A percentile compares a stretch with the other conserved stretches of the same genome.
phyloP scores from a whole-genome alignment of 2,797 vertebrate species.

The Squalus acanthias region DNA sequence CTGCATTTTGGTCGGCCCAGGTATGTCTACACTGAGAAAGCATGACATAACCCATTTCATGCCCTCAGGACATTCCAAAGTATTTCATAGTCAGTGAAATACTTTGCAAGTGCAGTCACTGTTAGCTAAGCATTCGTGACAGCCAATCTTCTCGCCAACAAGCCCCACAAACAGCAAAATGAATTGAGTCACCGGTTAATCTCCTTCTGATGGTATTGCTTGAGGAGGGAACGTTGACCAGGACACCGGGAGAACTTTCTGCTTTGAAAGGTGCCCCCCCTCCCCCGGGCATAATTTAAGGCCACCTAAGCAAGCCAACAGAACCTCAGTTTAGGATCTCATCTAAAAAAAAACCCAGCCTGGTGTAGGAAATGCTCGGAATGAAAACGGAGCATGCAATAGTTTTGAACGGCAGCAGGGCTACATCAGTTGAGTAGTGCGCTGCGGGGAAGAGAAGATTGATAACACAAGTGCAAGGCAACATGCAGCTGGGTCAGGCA shows the following conservation, averaged over 20 bases:
- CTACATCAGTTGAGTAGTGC: neutral
- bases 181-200: neutral
- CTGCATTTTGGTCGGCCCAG: neutral
- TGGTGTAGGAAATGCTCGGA: neutral
- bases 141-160: neutral
- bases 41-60: neutral
- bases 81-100: neutral
- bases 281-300: neutral
- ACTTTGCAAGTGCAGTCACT: neutral
- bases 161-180: neutral
- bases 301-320: neutral
- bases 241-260: neutral
- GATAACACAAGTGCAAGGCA: neutral
- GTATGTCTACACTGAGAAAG: neutral
- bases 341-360: neutral
- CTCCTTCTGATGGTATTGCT: neutral
- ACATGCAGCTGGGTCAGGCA: neutral
- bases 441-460: neutral
- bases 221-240: no score
- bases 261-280: neutral
- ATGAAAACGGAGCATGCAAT: neutral
- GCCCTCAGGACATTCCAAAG: neutral
- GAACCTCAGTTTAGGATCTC: neutral
- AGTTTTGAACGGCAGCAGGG: neutral
- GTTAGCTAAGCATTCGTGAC: neutral